Conservation (phyloP, 2,888 invertebrate species). For the Graphium colonna region DNA sequence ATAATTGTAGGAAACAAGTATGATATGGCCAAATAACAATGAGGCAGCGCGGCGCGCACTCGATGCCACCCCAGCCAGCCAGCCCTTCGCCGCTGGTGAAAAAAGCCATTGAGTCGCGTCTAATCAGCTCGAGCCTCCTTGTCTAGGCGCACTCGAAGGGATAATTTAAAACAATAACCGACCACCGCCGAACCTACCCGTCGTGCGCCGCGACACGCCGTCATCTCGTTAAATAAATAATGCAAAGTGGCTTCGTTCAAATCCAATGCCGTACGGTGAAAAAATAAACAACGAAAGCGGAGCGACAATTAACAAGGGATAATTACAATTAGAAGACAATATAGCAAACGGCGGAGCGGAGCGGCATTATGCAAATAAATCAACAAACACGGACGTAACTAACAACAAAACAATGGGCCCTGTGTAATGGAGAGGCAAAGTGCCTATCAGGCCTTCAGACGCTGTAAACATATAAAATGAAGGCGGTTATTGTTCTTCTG, state of each 20-base stretch:
- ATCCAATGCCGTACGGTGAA: slow-evolving; percentile 4
- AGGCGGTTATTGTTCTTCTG: slow-evolving; percentile 74
- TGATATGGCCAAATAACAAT: neutral
- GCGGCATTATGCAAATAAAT: slow-evolving; percentile 35
- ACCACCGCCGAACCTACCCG: neutral
- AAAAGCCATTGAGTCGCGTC: neutral
- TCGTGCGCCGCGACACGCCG: neutral
- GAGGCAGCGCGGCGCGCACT: neutral
- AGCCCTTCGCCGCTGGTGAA: neutral
- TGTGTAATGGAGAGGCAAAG: slow-evolving; percentile 65
- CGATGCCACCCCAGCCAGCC: neutral
- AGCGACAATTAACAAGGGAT: slow-evolving; percentile 20
- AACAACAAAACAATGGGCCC: slow-evolving; percentile 45
- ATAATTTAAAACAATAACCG: slow-evolving; percentile 3
- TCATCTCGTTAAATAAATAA: slow-evolving; percentile 7
- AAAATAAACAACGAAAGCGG: slow-evolving; percentile 16
- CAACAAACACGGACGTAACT: slow-evolving; percentile 39
- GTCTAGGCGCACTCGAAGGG: slow-evolving; percentile 1
- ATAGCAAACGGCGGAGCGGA: slow-evolving; percentile 24
- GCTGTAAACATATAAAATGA: slow-evolving; percentile 76
- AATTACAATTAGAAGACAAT: slow-evolving; percentile 24
- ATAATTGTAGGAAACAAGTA: neutral
- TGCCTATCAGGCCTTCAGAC: slow-evolving; percentile 70
- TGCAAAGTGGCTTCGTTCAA: neutral
- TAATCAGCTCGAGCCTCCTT: neutral